Base-by-base conservation (phyloP, 2,888 invertebrate genomes). In the Oxytorus armatus region DNA sequence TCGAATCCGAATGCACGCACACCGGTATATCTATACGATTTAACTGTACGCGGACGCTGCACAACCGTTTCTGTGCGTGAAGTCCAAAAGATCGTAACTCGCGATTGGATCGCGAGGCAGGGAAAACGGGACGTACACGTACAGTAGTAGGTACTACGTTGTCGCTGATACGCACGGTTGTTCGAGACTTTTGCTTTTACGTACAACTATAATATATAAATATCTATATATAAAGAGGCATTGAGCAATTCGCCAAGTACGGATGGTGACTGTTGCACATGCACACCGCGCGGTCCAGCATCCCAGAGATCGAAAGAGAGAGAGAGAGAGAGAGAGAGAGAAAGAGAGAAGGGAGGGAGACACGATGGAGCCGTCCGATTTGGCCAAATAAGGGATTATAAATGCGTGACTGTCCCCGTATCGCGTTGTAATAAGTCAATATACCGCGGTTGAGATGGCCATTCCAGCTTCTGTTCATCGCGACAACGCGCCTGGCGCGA, bases 241-340 rank as follows among this genome's bases (percentile, higher is more conserved):
- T 89, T 88, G 89, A 89, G 90, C 89, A 87, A 89, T 89, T 88
- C 86, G 86, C 89, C 89, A 88, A 88, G 88, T 89, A 88, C 85
- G 88, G 87, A 77, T 78, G 82, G 78, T 85, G 85, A 81, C 42
- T 65, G 73, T 42, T 53, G 55, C 44, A 29, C 65, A 49, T n/a
- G 39, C 65, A 36, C 21, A 39, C 51, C 57, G 51, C 25, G 3
- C 55, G 47, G 18, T 68, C 16, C 74, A 75, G 47, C 69, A 61
- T 51, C 59, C 61, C n/a, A 51, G 49, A 42, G 33, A 65, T 18
- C 47, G 55, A 36, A 11, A 39, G 29, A 51, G 23, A 21, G 36
- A 16, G 23, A 33, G 29, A 10, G 25, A 59, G n/a, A n/a, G n/a
- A n/a, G n/a, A n/a, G 49, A 42, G 33, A 65, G 29, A 55, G 55